Evolutionary conservation across 2,113 vertebrate species (phyloP).

Genomic region (Peromyscus polionotus): DNA sequence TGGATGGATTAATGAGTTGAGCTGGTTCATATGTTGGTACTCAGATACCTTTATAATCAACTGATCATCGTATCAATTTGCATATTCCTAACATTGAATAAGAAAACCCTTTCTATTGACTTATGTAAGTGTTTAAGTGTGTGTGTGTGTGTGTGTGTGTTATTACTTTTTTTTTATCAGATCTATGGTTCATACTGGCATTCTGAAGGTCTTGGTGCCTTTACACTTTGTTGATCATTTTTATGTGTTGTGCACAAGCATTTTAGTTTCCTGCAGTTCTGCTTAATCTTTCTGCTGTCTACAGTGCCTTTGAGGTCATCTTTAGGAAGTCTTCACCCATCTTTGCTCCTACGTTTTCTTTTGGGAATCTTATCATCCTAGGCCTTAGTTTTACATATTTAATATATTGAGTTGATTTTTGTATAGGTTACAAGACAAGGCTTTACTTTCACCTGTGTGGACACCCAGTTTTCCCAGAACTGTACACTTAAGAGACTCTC

Average conservation of each 20-base stretch:
- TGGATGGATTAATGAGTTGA: background rate
- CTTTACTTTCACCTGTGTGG: background rate
- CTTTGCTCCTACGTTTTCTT: background rate
- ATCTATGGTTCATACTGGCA: background rate
- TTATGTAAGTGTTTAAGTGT: background rate
- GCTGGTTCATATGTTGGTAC: background rate
- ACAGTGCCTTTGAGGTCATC: background rate
- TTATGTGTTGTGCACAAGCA: background rate
- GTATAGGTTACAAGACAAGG: no score
- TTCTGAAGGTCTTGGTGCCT: background rate
- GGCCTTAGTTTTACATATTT: no score
- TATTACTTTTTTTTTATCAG: background rate
- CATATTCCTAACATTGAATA: background rate
- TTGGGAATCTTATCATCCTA: no score
- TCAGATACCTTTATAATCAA: background rate
- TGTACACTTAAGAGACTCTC: background rate
- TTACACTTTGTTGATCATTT: background rate
- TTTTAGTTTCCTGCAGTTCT: background rate
- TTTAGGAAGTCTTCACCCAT: background rate
- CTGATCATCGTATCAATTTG: background rate
- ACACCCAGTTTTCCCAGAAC: background rate
- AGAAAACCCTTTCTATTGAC: background rate
- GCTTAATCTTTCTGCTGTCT: background rate
- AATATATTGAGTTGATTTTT: no score
- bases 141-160: no score